A percentile compares a stretch with the other conserved stretches of the same genome.
These are phyloP conservation scores for Umimayanthus chanpuru DNA, from an alignment of 92 coral and sea anemone genomes.

Conservation along the genomic window DNA sequence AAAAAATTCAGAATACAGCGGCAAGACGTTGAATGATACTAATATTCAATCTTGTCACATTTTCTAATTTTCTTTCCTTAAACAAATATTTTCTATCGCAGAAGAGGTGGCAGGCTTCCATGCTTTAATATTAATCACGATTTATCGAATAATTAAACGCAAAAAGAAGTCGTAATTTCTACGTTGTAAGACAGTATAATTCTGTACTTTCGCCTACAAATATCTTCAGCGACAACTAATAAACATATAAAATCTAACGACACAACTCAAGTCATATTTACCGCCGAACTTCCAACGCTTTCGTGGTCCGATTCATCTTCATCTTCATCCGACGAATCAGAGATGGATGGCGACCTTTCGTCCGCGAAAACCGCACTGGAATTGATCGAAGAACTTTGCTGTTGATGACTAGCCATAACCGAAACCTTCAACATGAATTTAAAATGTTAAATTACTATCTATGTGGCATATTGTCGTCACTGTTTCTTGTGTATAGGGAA, in stretches of 20 bases:
- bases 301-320: slow-evolving; percentile 93
- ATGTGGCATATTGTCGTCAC: slow-evolving; percentile 68
- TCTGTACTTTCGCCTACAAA: slow-evolving; percentile 20
- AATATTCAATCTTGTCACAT: slow-evolving; percentile 12
- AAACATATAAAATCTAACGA: slow-evolving; percentile 21
- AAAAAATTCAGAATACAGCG: not conserved
- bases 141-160: slow-evolving; percentile 66
- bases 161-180: slow-evolving; percentile 53
- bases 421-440: slow-evolving; percentile 49
- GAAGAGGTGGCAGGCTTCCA: slow-evolving; percentile 70
- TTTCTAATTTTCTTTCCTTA: slow-evolving; percentile 43
- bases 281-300: slow-evolving; percentile 90
- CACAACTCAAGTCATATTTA: slow-evolving; percentile 51
- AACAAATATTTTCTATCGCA: slow-evolving; percentile 73
- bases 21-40: slow-evolving; percentile 1
- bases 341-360: slow-evolving; percentile 96
- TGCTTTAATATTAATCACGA: slow-evolving; percentile 82
- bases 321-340: slow-evolving; percentile 98
- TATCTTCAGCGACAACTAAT: not conserved
- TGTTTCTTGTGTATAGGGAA: slow-evolving; percentile 63
- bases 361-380: slow-evolving; percentile 85
- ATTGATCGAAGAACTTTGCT: slow-evolving; percentile 74
- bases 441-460: slow-evolving; percentile 24
- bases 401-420: slow-evolving; percentile 82
- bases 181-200: slow-evolving; percentile 31